These are phyloP conservation scores for Cebidichthys violaceus DNA, from an alignment of 2,113 vertebrate genomes.

Conservation along the genomic window DNA sequence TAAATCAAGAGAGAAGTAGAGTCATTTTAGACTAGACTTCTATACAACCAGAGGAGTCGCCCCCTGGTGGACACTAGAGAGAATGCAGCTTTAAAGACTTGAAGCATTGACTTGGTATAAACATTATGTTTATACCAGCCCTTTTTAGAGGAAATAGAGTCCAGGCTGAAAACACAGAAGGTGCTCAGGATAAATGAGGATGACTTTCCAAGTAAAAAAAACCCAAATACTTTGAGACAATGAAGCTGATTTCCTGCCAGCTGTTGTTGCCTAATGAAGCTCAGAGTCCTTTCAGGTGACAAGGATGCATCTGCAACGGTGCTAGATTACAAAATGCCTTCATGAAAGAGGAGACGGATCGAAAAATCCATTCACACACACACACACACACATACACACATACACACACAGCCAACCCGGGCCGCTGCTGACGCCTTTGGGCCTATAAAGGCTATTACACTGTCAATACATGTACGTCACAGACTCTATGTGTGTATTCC, in stretches of 20 bases:
- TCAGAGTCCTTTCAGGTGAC: neutral
- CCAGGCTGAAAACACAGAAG: too few species aligned
- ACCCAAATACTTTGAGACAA: neutral
- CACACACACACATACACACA: neutral
- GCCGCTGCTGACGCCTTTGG: neutral
- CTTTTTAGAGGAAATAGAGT: too few species aligned
- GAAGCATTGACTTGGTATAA: too few species aligned
- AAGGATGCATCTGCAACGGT: neutral
- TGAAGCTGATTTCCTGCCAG: neutral
- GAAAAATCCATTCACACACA: constrained; percentile 1
- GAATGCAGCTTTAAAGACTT: too few species aligned
- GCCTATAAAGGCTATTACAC: neutral
- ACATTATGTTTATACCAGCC: too few species aligned
- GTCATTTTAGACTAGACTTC: too few species aligned
- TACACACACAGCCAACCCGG: neutral
- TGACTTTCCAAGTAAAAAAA: neutral
- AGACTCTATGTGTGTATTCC: constrained; percentile 34
- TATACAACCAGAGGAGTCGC: too few species aligned
- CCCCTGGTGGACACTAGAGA: too few species aligned
- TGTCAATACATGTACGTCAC: constrained; percentile 50
- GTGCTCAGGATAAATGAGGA: neutral
- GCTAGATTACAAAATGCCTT: neutral
- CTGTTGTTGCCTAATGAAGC: neutral
- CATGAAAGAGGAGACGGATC: constrained; percentile 9
- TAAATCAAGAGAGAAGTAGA: too few species aligned